Conservation (phyloP, 1,140 invertebrate genomes). For the Saccostrea echinata region DNA sequence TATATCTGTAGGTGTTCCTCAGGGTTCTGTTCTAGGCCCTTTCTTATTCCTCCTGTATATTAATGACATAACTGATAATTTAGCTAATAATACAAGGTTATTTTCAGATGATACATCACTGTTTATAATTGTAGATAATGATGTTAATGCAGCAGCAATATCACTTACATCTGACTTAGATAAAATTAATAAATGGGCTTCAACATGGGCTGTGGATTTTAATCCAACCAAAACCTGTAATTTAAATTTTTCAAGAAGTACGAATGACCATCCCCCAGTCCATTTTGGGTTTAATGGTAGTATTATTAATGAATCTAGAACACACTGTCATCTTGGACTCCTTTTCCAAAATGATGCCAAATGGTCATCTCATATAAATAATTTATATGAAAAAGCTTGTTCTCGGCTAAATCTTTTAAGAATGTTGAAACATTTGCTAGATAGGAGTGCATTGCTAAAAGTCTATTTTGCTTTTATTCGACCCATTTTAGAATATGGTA, state of each 20-base stretch:
- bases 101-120: constrained; percentile 55
- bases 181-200: neutral
- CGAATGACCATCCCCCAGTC: neutral
- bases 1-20: constrained; percentile 57
- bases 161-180: constrained; percentile 3
- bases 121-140: neutral
- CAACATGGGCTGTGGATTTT: neutral
- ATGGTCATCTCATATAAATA: neutral
- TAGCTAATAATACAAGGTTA: constrained; percentile 16
- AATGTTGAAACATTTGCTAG: constrained; percentile 10
- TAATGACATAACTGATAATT: constrained; percentile 55
- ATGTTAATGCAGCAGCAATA: constrained; percentile 4
- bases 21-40: constrained; percentile 63
- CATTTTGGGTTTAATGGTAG: neutral
- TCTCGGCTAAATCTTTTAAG: neutral
- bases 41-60: constrained; percentile 63
- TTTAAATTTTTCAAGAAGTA: neutral
- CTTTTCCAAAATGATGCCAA: too few species aligned
- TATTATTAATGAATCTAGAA: neutral
- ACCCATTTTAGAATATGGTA: too few species aligned
- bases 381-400: neutral
- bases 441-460: neutral
- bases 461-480: neutral
- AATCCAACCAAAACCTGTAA: neutral
- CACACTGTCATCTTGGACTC: neutral